Conservation (phyloP, 2,113 vertebrate species). For the Mionectes macconnelli region DNA sequence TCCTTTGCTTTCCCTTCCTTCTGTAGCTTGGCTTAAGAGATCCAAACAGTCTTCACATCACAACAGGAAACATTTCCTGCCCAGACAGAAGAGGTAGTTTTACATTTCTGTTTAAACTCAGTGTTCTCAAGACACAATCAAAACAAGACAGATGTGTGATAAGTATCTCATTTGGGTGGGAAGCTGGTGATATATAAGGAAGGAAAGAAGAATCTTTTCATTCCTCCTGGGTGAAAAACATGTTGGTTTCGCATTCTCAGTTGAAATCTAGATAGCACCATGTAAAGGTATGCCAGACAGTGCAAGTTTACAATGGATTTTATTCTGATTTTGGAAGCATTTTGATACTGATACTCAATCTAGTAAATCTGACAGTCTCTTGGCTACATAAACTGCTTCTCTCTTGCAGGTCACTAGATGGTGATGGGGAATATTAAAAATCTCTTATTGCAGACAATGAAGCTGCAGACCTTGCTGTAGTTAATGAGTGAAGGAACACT, state of each 20-base stretch:
- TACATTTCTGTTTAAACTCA: neutral
- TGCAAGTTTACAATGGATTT: neutral
- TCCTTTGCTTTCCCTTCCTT: neutral
- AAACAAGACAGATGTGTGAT: neutral
- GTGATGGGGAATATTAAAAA: neutral
- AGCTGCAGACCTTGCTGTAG: neutral
- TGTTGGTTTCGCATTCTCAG: neutral
- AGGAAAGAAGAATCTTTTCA: neutral
- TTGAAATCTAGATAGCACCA: neutral
- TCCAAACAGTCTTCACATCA: neutral
- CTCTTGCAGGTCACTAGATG: constrained; percentile 21
- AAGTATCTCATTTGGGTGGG: neutral
- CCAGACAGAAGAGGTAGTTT: neutral
- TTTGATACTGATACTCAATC: neutral
- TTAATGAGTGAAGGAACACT: neutral
- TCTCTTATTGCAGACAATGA: neutral
- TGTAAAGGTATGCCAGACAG: neutral
- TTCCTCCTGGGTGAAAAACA: neutral
- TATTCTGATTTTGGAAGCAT: neutral
- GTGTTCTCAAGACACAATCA: neutral
- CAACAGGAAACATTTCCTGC: neutral
- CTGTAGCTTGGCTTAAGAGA: neutral
- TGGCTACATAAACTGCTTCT: neutral
- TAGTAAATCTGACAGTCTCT: neutral
- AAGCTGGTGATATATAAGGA: neutral